Evolutionary conservation across 2,797 vertebrate species (phyloP).

Genomic region (Enteromius thamalakanensis): DNA sequence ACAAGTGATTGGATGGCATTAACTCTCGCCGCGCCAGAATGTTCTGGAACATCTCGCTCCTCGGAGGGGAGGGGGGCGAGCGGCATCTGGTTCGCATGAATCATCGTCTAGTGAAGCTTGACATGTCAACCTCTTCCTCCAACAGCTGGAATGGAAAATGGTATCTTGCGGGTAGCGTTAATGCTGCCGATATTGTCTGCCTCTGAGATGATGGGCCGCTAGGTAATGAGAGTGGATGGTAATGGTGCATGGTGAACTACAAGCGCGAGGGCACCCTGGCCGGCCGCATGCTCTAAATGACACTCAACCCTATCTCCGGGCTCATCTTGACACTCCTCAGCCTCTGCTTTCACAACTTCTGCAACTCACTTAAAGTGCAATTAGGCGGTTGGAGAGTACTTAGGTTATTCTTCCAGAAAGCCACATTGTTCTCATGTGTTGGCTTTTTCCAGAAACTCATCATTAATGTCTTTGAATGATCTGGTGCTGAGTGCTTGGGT

Average conservation of each 20-base stretch:
- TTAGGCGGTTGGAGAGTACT: slow-evolving; percentile 60
- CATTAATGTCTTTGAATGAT: slow-evolving; percentile 7
- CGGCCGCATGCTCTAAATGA: slow-evolving; percentile 55
- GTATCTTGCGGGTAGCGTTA: slow-evolving; percentile 10
- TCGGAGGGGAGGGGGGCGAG: not conserved
- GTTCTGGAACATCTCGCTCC: slow-evolving; percentile 20
- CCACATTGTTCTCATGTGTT: slow-evolving; percentile 61
- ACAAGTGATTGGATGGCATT: slow-evolving; percentile 58
- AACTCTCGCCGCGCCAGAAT: slow-evolving; percentile 4
- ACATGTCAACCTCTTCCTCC: slow-evolving; percentile 15
- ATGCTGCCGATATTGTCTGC: slow-evolving; percentile 20
- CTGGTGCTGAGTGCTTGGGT: not conserved
- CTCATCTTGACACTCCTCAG: slow-evolving; percentile 54
- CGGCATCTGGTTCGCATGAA: slow-evolving; percentile 28
- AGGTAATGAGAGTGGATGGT: slow-evolving; percentile 46
- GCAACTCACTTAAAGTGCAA: slow-evolving; percentile 67
- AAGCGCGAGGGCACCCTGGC: slow-evolving; percentile 39
- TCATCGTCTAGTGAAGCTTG: slow-evolving; percentile 43
- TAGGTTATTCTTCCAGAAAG: slow-evolving; percentile 58
- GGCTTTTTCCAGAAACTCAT: slow-evolving; percentile 44
- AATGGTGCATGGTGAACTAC: slow-evolving; percentile 41
- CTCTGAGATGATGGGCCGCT: slow-evolving; percentile 37
- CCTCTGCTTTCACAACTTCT: slow-evolving; percentile 61
- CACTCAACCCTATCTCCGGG: slow-evolving; percentile 64
- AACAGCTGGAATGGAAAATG: slow-evolving; percentile 34